Base-by-base conservation (phyloP, 2,888 invertebrate genomes). In the Pegoplata infirma region DNA sequence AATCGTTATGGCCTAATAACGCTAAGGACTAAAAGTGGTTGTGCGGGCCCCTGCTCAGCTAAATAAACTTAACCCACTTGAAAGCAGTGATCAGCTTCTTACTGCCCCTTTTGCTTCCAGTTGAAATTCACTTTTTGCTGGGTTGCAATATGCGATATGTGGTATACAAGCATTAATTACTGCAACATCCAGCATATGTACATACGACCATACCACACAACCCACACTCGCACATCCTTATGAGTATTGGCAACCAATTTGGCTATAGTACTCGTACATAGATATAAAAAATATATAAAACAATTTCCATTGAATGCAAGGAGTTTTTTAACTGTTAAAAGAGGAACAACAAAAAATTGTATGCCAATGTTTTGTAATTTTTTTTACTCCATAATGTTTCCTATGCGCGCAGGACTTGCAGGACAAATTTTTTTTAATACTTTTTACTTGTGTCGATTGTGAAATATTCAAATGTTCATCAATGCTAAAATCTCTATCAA, bases 401-500 rank as follows among this genome's bases (percentile, higher is more conserved):
- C 17, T 46, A 46, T 66, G 28, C 47, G 69, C 53, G 36, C 40
- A 64, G 51, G 32, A 51, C 8, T 12, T 55, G 40, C 56, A 19
- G n/a, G 23, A 23, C 14, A 8, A 25, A 23, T 23, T 16, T 8
- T 16, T 8, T 36, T n/a, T 51, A 17, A 21, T 53, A 12, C n/a
- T n/a, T n/a, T n/a, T n/a, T 46, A 8, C n/a, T 59, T 40, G 3
- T 32, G 23, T 8, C 32, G 8, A 19, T 32, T 64, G 23, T 51
- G 25, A 40, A 56, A 66, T n/a, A n/a, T 72, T 44, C 53, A 67
- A 56, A 73, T 71, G 79, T 73, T 80, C 82, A 81, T 81, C 81
- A 81, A 80, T 76, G 59, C 67, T 77, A 58, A 80, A 81, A 81
- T 78, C 77, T 80, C 76, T 81, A 83, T 83, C 75, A 59, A 64